These are phyloP conservation scores for Himantopus leucocephalus DNA, from an alignment of 2,113 vertebrate species.

Conservation along the genomic window DNA sequence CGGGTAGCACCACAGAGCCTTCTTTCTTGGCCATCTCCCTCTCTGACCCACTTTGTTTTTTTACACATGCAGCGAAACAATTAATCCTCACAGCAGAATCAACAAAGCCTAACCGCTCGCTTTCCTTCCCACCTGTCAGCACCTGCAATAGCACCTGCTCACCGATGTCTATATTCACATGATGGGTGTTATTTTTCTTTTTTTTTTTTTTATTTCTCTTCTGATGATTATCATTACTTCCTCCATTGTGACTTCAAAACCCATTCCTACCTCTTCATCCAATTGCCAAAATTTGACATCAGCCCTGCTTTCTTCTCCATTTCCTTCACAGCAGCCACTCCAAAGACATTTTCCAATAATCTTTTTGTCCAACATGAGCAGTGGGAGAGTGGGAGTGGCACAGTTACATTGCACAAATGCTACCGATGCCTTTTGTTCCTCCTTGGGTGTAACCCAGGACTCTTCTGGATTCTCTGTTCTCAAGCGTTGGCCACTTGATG, in stretches of 20 bases:
- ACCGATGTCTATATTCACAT: neutral
- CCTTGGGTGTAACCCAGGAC: neutral
- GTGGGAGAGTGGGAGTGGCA: neutral
- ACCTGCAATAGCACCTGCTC: neutral
- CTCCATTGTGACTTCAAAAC: neutral
- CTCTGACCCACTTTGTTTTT: neutral
- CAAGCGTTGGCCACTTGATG: neutral
- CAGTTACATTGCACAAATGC: neutral
- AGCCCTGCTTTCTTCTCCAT: neutral
- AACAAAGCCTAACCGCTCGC: neutral
- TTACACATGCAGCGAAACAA: neutral
- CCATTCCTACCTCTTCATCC: neutral
- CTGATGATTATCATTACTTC: neutral
- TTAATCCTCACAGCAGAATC: neutral
- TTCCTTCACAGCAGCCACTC: neutral
- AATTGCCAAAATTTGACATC: neutral
- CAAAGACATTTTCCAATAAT: neutral
- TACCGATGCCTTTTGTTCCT: neutral
- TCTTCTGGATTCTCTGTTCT: neutral
- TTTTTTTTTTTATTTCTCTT: neutral
- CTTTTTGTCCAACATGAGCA: neutral
- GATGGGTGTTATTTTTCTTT: neutral
- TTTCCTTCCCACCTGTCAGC: neutral
- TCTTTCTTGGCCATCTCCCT: neutral
- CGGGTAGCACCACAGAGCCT: fast-evolving